These are phyloP conservation scores for Pocillopora damicornis DNA, from an alignment of 64 coral and sea anemone genomes.

Conservation along the genomic window DNA sequence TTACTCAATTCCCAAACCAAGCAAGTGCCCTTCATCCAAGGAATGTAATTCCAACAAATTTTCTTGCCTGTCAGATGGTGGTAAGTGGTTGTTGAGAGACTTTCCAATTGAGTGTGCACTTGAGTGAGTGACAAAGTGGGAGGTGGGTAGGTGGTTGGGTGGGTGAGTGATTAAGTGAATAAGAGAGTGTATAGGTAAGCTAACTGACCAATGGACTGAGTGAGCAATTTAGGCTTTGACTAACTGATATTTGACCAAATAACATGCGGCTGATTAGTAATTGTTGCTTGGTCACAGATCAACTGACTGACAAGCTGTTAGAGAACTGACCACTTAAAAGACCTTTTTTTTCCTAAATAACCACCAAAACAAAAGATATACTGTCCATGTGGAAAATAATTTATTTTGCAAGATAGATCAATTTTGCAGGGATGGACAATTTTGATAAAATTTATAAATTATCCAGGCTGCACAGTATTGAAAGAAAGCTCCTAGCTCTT, in stretches of 20 bases:
- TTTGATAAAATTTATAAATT: too few species aligned
- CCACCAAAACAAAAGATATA: too few species aligned
- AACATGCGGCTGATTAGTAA: background rate
- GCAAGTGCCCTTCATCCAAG: conserved; percentile 62
- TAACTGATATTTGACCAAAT: background rate
- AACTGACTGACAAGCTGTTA: background rate
- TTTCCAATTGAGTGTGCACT: background rate
- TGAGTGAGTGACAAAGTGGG: too few species aligned
- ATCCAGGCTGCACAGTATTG: too few species aligned
- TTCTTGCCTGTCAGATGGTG: conserved; percentile 64
- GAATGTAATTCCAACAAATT: conserved; percentile 89
- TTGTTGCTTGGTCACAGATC: background rate
- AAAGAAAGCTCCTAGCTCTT: too few species aligned
- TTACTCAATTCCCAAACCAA: conserved; percentile 88
- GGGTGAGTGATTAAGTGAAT: background rate
- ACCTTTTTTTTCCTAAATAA: too few species aligned
- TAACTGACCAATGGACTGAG: background rate
- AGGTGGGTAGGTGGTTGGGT: too few species aligned
- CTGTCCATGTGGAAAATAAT: background rate
- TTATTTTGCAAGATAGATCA: too few species aligned
- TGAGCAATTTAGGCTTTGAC: background rate
- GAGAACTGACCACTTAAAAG: background rate
- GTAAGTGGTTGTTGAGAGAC: conserved; percentile 27
- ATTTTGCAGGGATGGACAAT: too few species aligned
- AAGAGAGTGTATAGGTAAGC: background rate